Percentiles rank a stretch among this genome's conserved stretches.
These are phyloP conservation scores for Zoroaster sp. DNA, from an alignment of 53 echinoderm and acorn worm genomes.

Conservation along the genomic window DNA sequence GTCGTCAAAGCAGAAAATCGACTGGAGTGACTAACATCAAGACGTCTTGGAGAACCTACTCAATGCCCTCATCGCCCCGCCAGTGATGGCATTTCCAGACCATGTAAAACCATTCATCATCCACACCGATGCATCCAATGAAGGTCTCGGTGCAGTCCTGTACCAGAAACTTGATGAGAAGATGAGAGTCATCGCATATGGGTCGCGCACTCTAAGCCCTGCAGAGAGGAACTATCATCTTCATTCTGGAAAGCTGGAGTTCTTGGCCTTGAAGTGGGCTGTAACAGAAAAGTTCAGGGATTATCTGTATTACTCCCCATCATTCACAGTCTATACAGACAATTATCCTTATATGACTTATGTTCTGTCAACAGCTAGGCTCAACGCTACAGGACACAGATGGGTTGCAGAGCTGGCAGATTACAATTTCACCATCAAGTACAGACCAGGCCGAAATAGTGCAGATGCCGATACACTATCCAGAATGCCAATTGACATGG, in stretches of 20 bases:
- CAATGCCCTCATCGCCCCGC: neutral
- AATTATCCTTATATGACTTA: constrained; percentile 40
- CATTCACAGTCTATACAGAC: constrained; percentile 36
- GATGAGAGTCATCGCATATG: neutral
- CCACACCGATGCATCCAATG: constrained; percentile 25
- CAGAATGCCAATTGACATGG: constrained; percentile 11
- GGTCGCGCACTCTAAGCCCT: constrained; percentile 24
- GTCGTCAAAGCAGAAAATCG: neutral
- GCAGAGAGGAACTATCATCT: constrained; percentile 29
- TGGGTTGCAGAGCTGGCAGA: constrained; percentile 68
- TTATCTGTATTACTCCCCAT: constrained; percentile 20
- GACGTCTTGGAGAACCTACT: neutral
- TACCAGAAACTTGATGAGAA: constrained; percentile 5
- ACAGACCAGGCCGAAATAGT: constrained; percentile 45
- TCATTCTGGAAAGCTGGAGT: too few relatives aligned
- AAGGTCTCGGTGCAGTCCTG: constrained; percentile 17
- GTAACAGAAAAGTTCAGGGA: constrained; percentile 19
- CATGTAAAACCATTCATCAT: constrained; percentile 12
- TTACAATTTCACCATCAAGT: constrained; percentile 57
- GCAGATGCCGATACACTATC: constrained; percentile 62
- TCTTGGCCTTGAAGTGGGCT: too few relatives aligned
- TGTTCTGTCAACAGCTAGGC: constrained; percentile 36
- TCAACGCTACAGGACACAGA: constrained; percentile 54
- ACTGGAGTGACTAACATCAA: constrained; percentile 32
- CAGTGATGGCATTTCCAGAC: constrained; percentile 57